phyloP scores from a whole-genome alignment of 2,888 invertebrate genomes.

The Drosophila tripunctata region DNA sequence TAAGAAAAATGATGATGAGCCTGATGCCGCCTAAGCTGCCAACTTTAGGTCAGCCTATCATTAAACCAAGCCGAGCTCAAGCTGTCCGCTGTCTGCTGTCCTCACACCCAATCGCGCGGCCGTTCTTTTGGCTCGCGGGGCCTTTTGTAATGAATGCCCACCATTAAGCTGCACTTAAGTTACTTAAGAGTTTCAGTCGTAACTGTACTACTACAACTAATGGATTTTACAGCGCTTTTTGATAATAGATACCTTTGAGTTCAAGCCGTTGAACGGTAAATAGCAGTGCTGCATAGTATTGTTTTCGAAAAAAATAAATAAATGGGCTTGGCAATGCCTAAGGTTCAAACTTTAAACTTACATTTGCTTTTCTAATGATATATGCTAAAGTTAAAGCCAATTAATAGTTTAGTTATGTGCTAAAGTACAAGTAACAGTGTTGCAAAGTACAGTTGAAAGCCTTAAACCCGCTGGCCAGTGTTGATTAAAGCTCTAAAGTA shows the following conservation, averaged over 20 bases:
- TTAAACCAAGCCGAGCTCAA: constrained; percentile 32
- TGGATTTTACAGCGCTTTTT: constrained; percentile 37
- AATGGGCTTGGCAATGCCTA: constrained; percentile 14
- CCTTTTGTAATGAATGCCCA: constrained; percentile 51
- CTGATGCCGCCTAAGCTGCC: constrained; percentile 45
- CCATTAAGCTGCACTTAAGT: constrained; percentile 67
- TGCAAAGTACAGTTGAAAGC: background rate
- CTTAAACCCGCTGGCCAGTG: background rate
- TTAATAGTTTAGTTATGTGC: too few species aligned
- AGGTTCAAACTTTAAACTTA: background rate
- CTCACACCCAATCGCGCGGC: background rate
- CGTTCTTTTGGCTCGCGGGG: constrained; percentile 2
- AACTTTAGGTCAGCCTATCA: constrained; percentile 38
- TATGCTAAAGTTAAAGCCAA: background rate
- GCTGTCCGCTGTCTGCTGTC: too few species aligned
- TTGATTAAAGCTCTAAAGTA: constrained; percentile 10
- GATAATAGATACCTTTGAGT: constrained; percentile 20
- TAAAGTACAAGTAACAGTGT: too few species aligned
- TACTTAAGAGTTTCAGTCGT: constrained; percentile 21
- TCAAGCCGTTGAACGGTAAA: constrained; percentile 6
- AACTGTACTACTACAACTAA: constrained; percentile 60
- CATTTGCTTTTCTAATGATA: background rate
- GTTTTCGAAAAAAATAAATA: constrained; percentile 1
- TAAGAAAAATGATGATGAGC: constrained; percentile 61
- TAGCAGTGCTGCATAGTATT: constrained; percentile 21